phyloP scores from a whole-genome alignment of 2,797 vertebrate genomes.

The Ataeniobius toweri region DNA sequence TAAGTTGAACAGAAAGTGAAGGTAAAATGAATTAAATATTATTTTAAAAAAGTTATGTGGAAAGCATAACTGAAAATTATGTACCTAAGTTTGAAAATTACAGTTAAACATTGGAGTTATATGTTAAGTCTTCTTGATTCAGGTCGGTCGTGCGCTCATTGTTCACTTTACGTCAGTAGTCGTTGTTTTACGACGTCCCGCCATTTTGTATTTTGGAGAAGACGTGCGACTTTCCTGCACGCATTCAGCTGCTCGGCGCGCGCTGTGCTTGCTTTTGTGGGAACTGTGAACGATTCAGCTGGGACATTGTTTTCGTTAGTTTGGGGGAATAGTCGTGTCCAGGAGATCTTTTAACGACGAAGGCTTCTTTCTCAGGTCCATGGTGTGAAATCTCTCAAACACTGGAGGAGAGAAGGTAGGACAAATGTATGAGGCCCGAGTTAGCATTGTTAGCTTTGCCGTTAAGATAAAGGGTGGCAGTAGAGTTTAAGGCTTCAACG shows the following conservation, averaged over 20 bases:
- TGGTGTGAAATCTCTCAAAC: slow-evolving; percentile 42
- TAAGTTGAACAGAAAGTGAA: too few species aligned
- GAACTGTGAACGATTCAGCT: background rate
- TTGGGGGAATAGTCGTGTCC: background rate
- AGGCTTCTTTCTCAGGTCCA: slow-evolving; percentile 17
- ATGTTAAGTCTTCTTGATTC: too few species aligned
- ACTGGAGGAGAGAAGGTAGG: slow-evolving; percentile 73
- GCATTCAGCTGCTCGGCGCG: background rate
- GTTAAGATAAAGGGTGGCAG: background rate
- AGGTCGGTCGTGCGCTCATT: background rate
- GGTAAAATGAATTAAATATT: too few species aligned
- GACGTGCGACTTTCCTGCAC: background rate
- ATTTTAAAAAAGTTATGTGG: too few species aligned
- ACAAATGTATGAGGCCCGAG: background rate
- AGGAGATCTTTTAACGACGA: background rate
- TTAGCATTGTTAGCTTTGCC: slow-evolving; percentile 39
- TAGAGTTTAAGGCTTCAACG: background rate
- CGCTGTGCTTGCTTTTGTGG: background rate
- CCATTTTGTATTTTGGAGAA: slow-evolving; percentile 72
- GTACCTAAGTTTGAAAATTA: too few species aligned
- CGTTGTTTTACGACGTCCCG: slow-evolving; percentile 64
- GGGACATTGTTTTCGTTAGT: background rate
- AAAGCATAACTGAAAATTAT: too few species aligned
- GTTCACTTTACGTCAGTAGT: slow-evolving; percentile 42
- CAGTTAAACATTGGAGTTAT: too few species aligned